These are phyloP conservation scores for Dermatophagoides farinae DNA, from an alignment of 1,140 invertebrate species.

Conservation along the genomic window DNA sequence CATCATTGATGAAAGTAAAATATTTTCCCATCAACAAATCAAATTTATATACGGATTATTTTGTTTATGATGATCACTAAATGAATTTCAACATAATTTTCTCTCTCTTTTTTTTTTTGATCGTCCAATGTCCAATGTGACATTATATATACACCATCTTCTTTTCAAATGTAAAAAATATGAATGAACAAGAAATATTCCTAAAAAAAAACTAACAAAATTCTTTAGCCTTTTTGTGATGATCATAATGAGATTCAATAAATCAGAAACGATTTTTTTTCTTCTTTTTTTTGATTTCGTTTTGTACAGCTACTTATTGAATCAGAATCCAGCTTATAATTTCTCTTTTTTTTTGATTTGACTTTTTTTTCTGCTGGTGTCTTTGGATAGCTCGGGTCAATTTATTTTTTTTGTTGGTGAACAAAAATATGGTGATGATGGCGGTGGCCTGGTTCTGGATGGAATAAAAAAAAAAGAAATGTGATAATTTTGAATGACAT, in stretches of 20 bases:
- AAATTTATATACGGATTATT: neutral
- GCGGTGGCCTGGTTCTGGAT: no score
- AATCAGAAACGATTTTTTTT: neutral
- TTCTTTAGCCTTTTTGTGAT: no score
- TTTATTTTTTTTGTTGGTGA: no score
- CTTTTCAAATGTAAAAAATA: no score
- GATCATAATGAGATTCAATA: no score
- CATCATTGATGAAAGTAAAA: neutral
- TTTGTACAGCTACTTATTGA: no score
- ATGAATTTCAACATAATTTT: neutral
- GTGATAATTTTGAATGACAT: no score
- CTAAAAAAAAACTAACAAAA: no score
- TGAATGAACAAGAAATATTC: no score
- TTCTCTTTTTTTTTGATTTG: neutral
- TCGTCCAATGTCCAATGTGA: neutral
- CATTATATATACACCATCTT: no score
- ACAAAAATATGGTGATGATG: no score
- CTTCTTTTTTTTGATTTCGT: neutral
- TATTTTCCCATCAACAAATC: neutral
- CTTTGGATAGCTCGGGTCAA: neutral
- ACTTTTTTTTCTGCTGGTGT: neutral
- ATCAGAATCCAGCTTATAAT: neutral
- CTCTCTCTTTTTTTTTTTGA: neutral
- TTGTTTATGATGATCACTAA: neutral
- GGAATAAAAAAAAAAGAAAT: no score